Percentiles rank a stretch among this genome's conserved stretches.
Conservation (phyloP, 2,888 invertebrate species). For the Acanthosoma haemorrhoidale region DNA sequence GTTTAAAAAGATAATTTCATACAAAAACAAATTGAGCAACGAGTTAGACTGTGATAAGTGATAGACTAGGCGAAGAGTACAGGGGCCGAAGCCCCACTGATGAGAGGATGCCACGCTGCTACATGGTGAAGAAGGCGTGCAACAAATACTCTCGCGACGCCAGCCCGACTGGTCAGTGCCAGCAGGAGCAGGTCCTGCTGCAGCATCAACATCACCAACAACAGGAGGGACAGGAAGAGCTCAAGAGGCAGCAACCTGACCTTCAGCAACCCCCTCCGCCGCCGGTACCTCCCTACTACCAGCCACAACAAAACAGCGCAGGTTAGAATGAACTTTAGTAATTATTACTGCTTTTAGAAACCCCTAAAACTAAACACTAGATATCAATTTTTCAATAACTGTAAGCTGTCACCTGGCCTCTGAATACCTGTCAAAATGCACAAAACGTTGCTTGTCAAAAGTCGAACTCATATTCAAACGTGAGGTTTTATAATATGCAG, state of each 20-base stretch:
- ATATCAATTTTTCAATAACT: no score
- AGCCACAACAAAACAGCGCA: conserved; percentile 25
- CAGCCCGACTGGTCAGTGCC: conserved; percentile 18
- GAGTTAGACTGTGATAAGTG: conserved; percentile 30
- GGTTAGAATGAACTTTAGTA: not conserved
- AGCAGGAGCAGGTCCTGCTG: conserved; percentile 5
- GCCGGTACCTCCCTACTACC: conserved; percentile 19
- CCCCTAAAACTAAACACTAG: no score
- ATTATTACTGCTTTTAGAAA: no score
- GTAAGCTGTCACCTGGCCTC: no score
- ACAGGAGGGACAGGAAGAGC: not conserved
- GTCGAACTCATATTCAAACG: no score
- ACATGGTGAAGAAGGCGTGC: conserved; percentile 49
- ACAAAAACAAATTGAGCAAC: conserved; percentile 16
- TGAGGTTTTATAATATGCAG: no score
- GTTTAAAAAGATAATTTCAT: not conserved
- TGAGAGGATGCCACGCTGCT: conserved; percentile 66
- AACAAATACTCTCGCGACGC: conserved; percentile 39
- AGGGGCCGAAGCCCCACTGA: conserved; percentile 20
- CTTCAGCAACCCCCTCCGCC: conserved; percentile 31
- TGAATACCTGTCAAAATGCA: no score
- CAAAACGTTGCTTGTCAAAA: no score
- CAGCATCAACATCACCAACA: not conserved
- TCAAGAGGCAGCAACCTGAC: conserved; percentile 19
- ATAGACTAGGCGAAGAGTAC: not conserved